phyloP scores from a whole-genome alignment of 2,888 invertebrate species.

The Acronicta psi region DNA sequence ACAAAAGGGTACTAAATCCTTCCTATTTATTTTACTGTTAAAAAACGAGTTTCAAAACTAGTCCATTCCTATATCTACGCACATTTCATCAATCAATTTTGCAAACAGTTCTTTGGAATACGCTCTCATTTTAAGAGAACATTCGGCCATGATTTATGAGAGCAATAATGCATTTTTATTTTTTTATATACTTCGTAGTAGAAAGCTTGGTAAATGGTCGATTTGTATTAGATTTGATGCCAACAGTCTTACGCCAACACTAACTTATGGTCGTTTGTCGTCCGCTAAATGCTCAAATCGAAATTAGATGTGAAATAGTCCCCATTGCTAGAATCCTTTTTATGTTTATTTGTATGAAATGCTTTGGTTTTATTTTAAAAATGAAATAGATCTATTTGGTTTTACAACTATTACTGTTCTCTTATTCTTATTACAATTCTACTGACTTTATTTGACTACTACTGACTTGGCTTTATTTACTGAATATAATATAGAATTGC shows the following conservation, averaged over 20 bases:
- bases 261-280: slow-evolving; percentile 11
- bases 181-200: slow-evolving; percentile 27
- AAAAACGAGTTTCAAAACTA: slow-evolving; percentile 13
- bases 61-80: slow-evolving; percentile 8
- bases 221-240: slow-evolving; percentile 39
- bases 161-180: slow-evolving; percentile 27
- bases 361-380: neutral
- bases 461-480: no score
- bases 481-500: no score
- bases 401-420: no score
- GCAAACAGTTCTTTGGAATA: slow-evolving; percentile 23
- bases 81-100: slow-evolving; percentile 37
- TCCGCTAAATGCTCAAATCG: slow-evolving; percentile 5
- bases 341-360: slow-evolving; percentile 1
- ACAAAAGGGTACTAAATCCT: neutral
- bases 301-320: slow-evolving; percentile 2
- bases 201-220: slow-evolving; percentile 35
- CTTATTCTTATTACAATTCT: neutral
- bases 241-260: slow-evolving; percentile 22
- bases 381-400: neutral
- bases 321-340: slow-evolving; percentile 3
- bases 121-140: slow-evolving; percentile 15
- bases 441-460: no score
- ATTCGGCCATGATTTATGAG: slow-evolving; percentile 33
- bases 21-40: neutral